Evolutionary conservation across 2,888 invertebrate genomes (phyloP), one percentile per base, ranked within the genome.

Genomic region (Temnothorax rugatulus): DNA sequence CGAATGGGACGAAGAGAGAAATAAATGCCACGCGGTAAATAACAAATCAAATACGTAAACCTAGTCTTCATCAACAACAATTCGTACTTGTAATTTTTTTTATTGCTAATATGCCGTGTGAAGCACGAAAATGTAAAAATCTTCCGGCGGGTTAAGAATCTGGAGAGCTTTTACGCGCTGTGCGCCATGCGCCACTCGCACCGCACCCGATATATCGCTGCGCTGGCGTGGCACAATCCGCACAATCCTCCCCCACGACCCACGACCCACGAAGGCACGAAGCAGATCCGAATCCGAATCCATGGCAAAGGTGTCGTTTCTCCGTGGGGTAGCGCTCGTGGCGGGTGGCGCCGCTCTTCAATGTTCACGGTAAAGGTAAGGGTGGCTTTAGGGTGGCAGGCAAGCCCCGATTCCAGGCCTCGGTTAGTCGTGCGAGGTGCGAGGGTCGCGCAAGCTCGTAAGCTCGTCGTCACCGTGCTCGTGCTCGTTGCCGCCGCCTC

Each of bases 341-440:
- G 87, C 90, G 90, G 84, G 90, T 84, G 90, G 87, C 90, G 90
- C 90, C 90, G 88, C 88, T 90, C 50, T 85, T 84, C 85, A 73
- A 57, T 76, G 64, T 61, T 66, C 84, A 47, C 9, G 54, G 44
- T 38, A 64, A 63, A 79, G 59, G 86, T 29, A 69, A 74, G 34
- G 34, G 34, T 34, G 5, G 29, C 29, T 29, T 2, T 29, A 34
- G 68, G 74, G 63, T 68, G 84, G 64, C 54, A 73, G 76, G 84
- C 90, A 84, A 87, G 82, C 89, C 90, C 84, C 85, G 85, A 77
- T 87, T 90, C 91, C 89, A 89, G 92, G 91, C 86, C 87, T 87
- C 84, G 82, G 83, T 91, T 87, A 91, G 92, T 91, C 85, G 91
- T 92, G 92, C 88, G 89, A 91, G 86, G 84, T 87, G 88, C 91